Percentiles rank a stretch among this genome's conserved stretches.
Conservation (phyloP, 2,797 vertebrate genomes). For the Hafferia zeledoni region DNA sequence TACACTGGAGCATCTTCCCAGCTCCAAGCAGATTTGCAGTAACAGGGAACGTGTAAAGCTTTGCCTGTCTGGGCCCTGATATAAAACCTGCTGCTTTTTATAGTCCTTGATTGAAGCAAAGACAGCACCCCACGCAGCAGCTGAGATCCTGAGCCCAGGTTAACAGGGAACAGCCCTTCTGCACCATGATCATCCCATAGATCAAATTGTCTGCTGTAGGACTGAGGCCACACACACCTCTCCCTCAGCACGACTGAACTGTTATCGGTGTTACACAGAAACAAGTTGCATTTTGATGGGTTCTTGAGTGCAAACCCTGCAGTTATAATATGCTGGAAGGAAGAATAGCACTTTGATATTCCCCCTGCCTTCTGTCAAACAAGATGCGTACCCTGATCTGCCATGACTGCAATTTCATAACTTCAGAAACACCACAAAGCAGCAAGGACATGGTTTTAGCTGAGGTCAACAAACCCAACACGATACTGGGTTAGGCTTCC, state of each 20-base stretch:
- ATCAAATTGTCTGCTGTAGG: background rate
- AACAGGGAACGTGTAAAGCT: background rate
- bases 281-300: conserved; percentile 9
- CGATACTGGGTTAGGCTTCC: background rate
- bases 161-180: background rate
- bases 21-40: background rate
- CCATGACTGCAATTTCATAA: background rate
- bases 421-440: background rate
- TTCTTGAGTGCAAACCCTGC: background rate
- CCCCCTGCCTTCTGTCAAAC: background rate
- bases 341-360: conserved; percentile 24
- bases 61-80: background rate
- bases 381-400: background rate
- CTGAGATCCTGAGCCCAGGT: background rate
- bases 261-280: background rate
- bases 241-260: fast-evolving
- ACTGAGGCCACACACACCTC: background rate
- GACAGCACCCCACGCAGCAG: background rate
- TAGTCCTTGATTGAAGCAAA: background rate
- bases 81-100: background rate
- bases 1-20: background rate
- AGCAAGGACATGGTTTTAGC: fast-evolving
- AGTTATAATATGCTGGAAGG: conserved; percentile 16
- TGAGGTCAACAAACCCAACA: background rate
- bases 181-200: background rate